Percentiles rank a stretch among this genome's conserved stretches.
Conservation (phyloP, 2,888 invertebrate species). For the Onchidella celtica region DNA sequence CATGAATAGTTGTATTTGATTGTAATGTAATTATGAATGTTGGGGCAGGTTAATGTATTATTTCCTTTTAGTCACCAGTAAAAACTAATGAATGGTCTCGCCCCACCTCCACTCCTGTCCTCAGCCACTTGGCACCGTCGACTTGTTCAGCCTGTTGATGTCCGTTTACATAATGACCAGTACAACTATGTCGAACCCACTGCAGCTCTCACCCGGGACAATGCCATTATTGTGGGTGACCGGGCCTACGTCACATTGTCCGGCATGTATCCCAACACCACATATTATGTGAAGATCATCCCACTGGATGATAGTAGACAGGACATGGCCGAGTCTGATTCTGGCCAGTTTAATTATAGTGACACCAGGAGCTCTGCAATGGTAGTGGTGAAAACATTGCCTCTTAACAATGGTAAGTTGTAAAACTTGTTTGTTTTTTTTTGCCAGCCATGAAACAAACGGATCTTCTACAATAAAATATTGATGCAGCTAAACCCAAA, state of each 20-base stretch:
- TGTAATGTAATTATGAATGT: too few relatives aligned
- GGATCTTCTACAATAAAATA: too few relatives aligned
- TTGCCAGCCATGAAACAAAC: too few relatives aligned
- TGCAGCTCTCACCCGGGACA: conserved; percentile 44
- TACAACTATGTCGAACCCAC: conserved; percentile 4
- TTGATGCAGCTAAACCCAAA: too few relatives aligned
- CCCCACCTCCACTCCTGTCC: too few relatives aligned
- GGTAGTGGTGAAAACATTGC: conserved; percentile 48
- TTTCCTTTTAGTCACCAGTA: too few relatives aligned
- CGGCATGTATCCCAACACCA: conserved; percentile 55
- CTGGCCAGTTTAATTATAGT: not conserved
- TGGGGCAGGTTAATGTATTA: too few relatives aligned
- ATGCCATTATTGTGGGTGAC: conserved; percentile 51
- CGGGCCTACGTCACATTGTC: conserved; percentile 55
- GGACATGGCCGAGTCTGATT: conserved; percentile 35
- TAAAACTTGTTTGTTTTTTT: not conserved
- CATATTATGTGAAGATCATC: conserved; percentile 54
- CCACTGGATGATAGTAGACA: conserved; percentile 28
- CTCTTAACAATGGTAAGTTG: conserved; percentile 36
- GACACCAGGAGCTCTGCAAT: conserved; percentile 7
- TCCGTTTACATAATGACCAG: conserved; percentile 32
- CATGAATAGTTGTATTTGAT: too few relatives aligned
- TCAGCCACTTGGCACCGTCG: conserved; percentile 38
- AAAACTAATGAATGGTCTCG: too few relatives aligned
- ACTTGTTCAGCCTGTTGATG: conserved; percentile 41